These are phyloP conservation scores for Pyrgus malvae DNA, from an alignment of 2,888 invertebrate genomes.

Conservation along the genomic window DNA sequence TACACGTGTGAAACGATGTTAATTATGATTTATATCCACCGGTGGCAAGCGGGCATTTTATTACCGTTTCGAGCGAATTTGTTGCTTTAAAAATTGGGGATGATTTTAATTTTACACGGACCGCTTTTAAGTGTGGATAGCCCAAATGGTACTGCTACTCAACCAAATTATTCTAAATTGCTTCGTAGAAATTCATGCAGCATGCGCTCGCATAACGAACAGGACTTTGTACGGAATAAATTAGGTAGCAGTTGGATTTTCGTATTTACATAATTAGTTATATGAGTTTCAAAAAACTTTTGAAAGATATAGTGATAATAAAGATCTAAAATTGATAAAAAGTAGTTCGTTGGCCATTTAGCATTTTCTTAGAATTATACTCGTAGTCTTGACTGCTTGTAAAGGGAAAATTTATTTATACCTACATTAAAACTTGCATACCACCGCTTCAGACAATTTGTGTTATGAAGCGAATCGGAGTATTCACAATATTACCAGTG, in stretches of 20 bases:
- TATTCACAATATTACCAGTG: too few relatives aligned
- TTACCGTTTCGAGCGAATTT: slow-evolving; percentile 15
- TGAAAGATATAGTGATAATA: neutral
- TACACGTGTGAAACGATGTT: slow-evolving; percentile 40
- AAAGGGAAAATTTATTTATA: too few relatives aligned
- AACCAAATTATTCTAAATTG: slow-evolving; percentile 21
- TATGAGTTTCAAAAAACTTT: neutral
- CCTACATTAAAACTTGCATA: too few relatives aligned
- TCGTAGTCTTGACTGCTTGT: too few relatives aligned
- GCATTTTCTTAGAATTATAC: too few relatives aligned
- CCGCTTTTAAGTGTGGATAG: slow-evolving; percentile 2
- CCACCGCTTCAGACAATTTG: too few relatives aligned
- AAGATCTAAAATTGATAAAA: too few relatives aligned
- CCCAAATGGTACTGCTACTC: slow-evolving; percentile 10
- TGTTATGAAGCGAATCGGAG: too few relatives aligned
- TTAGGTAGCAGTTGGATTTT: slow-evolving; percentile 8
- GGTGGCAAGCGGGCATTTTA: slow-evolving; percentile 17
- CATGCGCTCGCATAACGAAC: slow-evolving; percentile 23
- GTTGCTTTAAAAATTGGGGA: slow-evolving; percentile 8
- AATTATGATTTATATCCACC: slow-evolving; percentile 41
- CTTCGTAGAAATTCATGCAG: slow-evolving; percentile 14
- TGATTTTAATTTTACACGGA: slow-evolving; percentile 18
- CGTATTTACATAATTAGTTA: neutral
- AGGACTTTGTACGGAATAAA: slow-evolving; percentile 14
- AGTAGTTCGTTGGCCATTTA: too few relatives aligned